Base-by-base conservation (phyloP, 2,797 vertebrate species). In the Gymnopithys bicolor region DNA sequence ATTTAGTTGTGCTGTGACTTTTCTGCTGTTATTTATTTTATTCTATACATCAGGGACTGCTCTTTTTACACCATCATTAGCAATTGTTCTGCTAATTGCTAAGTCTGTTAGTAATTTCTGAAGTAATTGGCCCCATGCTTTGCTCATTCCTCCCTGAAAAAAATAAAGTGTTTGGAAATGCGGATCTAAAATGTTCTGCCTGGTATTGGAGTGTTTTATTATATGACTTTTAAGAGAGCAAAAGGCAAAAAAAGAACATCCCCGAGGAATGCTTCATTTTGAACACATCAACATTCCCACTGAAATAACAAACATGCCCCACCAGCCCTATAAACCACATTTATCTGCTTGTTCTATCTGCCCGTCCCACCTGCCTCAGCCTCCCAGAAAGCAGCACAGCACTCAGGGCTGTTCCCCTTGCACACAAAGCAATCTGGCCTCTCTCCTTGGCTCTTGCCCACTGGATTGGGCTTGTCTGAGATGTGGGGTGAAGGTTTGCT, bases 201-300 rank as follows among this genome's bases (percentile, higher is more conserved):
- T 60, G 23, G 16, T 80, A 63, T 48, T 87, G 45, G 63, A 89
- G 23, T 67, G 48, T 56, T 96, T 92, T 69, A 73, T 95, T 93
- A 43, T 53, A 82, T 3, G 41, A 28, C 32, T 84, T 55, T 84
- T 73, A 87, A 48, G 33, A 79, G 81, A 89, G 59, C 18, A 66
- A 82, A 84, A 94, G 69, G 60, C 24, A 71, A 79, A 70, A 45
- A 41, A 63, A 58, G 21, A 90, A 80, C 56, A 91, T 68, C 81
- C 67, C 86, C 10, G 41, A 60, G 88, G 93, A 95, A 92, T 93
- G 92, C 75, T 93, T 95, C 56, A 87, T 94, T 95, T 96, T 68
- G 60, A 96, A 70, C 52, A 80, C 49, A 76, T 92, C 84, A 90
- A 58, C 86, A 80, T 80, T 89, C 87, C 60, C 71, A 23, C 63